Base-by-base conservation (phyloP, 2,888 invertebrate genomes). In the Drosophila austrosaltans region DNA sequence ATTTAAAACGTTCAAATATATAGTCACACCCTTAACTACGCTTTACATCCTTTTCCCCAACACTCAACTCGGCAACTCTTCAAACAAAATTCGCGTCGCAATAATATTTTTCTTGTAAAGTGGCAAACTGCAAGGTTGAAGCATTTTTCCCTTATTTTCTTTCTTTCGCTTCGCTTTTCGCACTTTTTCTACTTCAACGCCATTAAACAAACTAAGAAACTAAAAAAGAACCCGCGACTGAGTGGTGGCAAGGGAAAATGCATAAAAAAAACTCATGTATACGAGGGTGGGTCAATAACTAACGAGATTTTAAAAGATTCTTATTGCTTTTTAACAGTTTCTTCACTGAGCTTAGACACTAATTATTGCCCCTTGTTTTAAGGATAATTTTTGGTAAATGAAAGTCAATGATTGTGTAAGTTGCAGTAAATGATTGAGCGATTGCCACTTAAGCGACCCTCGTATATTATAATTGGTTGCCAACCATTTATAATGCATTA, bases 61-160 rank as follows among this genome's bases (percentile, higher is more conserved):
- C 32, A 32, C 48, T 48, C 7, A 39, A 6, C 40, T 57, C 12
- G 5, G 36, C 10, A 61, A 54, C 61, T 39, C 78, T 78, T 72
- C 60, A 67, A 73, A 79, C 30, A 56, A 70, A 44, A 64, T 64
- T 40, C 75, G 44, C 75, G 61, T 58, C 61, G 66, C 56, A 75
- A 79, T 80, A 79, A 79, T 72, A 78, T 79, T 79, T 81, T 81
- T 53, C 69, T 74, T 70, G 63, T 63, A 72, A 68, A 75, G 76
- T 78, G 75, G 72, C 86, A 81, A 48, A 48, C 48, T 48, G 74
- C 70, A 79, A 75, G 73, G 85, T 79, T 81, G 73, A 61, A 60
- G 70, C 76, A 78, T 61, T 77, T 67, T 42, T 48, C 32, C 53
- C 44, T 36, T 61, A 42, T 28, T 48, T 62, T 48, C 16, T 16